These are phyloP conservation scores for Aethina tumida DNA, from an alignment of 1,140 invertebrate genomes.

Conservation along the genomic window DNA sequence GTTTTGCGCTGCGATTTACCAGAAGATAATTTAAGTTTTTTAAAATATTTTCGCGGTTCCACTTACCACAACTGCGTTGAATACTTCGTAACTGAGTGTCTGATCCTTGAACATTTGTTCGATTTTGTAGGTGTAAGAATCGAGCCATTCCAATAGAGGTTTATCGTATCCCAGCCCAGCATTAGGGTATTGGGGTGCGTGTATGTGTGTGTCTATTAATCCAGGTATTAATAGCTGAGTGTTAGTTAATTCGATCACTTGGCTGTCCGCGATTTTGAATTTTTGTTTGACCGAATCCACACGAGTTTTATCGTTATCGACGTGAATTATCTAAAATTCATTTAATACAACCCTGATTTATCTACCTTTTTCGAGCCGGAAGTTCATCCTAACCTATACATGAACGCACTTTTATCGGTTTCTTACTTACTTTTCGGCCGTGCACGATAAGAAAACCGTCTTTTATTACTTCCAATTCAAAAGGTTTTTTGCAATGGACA, in stretches of 20 bases:
- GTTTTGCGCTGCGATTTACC: conserved; percentile 49
- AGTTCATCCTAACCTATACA: conserved; percentile 7
- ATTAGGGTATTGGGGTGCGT: conserved; percentile 81
- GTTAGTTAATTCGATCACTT: conserved; percentile 32
- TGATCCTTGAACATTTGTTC: conserved; percentile 63
- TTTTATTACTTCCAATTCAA: conserved; percentile 32
- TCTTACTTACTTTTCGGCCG: conserved; percentile 34
- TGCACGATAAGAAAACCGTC: conserved; percentile 39
- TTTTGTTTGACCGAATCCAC: conserved; percentile 15
- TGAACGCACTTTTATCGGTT: conserved; percentile 5
- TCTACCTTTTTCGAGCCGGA: conserved; percentile 8
- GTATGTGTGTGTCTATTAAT: conserved; percentile 80
- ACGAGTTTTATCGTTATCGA: not conserved
- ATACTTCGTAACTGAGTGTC: conserved; percentile 60
- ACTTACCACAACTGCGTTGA: conserved; percentile 69
- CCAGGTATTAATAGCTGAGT: conserved; percentile 76
- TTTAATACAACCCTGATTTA: conserved; percentile 4
- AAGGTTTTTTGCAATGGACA: conserved; percentile 24
- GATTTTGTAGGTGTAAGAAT: conserved; percentile 77
- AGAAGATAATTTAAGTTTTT: not conserved
- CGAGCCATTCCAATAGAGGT: conserved; percentile 72
- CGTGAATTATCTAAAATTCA: conserved; percentile 6
- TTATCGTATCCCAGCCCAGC: conserved; percentile 70
- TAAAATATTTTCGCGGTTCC: not conserved
- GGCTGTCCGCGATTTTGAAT: conserved; percentile 8